Evolutionary conservation across 2,888 invertebrate genomes (phyloP).

Genomic region (Muschampia plurimacula): DNA sequence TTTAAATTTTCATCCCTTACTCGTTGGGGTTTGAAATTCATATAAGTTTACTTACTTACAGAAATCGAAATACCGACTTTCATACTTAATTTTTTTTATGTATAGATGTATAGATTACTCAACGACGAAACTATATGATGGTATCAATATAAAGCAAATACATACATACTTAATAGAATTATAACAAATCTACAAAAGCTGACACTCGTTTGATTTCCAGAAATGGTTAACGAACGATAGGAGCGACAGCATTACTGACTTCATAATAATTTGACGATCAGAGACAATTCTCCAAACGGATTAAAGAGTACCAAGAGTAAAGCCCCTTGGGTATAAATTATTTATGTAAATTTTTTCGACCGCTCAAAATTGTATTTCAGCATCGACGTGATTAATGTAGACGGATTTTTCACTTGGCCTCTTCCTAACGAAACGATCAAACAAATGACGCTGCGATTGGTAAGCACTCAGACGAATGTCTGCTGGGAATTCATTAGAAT

Average conservation of each 20-base stretch:
- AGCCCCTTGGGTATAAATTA: constrained; percentile 79
- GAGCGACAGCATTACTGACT: constrained; percentile 12
- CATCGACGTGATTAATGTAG: constrained; percentile 79
- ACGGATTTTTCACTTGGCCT: constrained; percentile 79
- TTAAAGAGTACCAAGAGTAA: constrained; percentile 61
- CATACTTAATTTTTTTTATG: no score
- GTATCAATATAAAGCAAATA: no score
- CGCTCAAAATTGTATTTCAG: constrained; percentile 80
- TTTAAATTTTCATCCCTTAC: no score
- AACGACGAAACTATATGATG: no score
- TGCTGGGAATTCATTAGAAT: constrained; percentile 75
- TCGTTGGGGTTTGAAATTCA: no score
- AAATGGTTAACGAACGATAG: not conserved
- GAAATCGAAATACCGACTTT: no score
- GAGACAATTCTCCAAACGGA: constrained; percentile 52
- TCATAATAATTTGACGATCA: constrained; percentile 20
- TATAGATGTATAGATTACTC: no score
- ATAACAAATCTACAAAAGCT: not conserved
- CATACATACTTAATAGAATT: not conserved
- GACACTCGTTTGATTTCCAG: not conserved
- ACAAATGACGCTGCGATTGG: constrained; percentile 76
- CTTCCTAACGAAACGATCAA: constrained; percentile 73
- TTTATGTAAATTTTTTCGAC: constrained; percentile 82
- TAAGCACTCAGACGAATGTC: constrained; percentile 66
- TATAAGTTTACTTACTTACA: no score